These are phyloP conservation scores for Strongylocentrotus purpuratus DNA, from an alignment of 35 echinoderm and acorn worm species.

Conservation along the genomic window DNA sequence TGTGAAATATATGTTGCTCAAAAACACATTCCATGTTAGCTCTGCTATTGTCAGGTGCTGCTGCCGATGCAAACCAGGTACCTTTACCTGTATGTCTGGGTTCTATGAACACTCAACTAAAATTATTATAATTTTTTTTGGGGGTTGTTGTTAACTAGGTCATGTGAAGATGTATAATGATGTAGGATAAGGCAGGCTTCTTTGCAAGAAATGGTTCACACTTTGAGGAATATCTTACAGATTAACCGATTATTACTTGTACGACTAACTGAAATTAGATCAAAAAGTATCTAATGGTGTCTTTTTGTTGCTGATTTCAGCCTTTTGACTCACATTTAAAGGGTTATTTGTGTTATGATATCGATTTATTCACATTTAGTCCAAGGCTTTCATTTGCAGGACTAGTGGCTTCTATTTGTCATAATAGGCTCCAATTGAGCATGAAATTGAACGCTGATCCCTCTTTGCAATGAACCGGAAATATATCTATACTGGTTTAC, in stretches of 20 bases:
- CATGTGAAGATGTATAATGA: not conserved
- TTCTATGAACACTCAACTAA: too few species aligned
- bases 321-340: not conserved
- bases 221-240: not conserved
- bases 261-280: not conserved
- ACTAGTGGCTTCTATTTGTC: not conserved
- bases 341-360: not conserved
- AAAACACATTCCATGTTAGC: not conserved
- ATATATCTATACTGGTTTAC: not conserved
- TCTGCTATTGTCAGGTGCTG: not conserved
- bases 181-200: not conserved
- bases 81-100: too few species aligned
- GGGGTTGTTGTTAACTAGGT: too few species aligned
- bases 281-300: not conserved
- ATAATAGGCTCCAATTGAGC: not conserved
- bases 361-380: not conserved
- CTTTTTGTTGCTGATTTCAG: not conserved
- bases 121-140: too few species aligned
- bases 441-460: conserved; percentile 17
- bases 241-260: not conserved
- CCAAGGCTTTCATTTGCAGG: not conserved
- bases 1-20: not conserved
- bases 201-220: not conserved
- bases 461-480: not conserved
- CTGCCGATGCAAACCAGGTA: not conserved